Percentiles rank a stretch among this genome's conserved stretches.
These are phyloP conservation scores for Promerops cafer DNA, from an alignment of 2,113 vertebrate species.

Conservation along the genomic window DNA sequence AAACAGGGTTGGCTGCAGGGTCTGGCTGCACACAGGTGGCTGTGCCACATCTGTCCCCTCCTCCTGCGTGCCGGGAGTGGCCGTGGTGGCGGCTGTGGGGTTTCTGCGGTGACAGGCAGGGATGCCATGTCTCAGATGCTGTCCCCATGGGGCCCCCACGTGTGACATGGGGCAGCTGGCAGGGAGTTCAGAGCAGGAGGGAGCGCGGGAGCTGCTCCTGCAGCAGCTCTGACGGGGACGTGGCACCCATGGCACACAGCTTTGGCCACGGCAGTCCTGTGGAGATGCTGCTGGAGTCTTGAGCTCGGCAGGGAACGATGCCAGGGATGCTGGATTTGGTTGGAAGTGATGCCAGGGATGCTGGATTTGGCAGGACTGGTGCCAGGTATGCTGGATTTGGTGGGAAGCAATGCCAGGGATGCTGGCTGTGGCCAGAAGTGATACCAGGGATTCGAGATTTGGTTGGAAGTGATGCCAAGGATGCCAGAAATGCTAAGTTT, in stretches of 20 bases:
- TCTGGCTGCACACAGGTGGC: not conserved
- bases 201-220: accelerated
- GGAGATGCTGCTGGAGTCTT: not conserved
- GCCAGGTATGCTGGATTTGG: not conserved
- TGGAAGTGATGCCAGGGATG: not conserved
- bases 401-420: accelerated
- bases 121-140: accelerated
- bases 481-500: no score
- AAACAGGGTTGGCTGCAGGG: accelerated
- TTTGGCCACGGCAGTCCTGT: accelerated
- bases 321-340: not conserved
- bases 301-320: not conserved
- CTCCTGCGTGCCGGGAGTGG: not conserved
- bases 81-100: accelerated
- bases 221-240: not conserved
- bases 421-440: accelerated
- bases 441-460: no score
- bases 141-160: accelerated
- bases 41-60: not conserved
- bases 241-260: accelerated
- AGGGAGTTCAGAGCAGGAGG: not conserved
- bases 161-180: accelerated
- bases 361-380: not conserved
- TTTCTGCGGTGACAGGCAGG: accelerated
- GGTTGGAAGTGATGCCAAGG: not conserved